Percentiles rank a stretch among this genome's conserved stretches.
These are phyloP conservation scores for Aramus guarauna DNA, from an alignment of 2,113 vertebrate species.

Conservation along the genomic window DNA sequence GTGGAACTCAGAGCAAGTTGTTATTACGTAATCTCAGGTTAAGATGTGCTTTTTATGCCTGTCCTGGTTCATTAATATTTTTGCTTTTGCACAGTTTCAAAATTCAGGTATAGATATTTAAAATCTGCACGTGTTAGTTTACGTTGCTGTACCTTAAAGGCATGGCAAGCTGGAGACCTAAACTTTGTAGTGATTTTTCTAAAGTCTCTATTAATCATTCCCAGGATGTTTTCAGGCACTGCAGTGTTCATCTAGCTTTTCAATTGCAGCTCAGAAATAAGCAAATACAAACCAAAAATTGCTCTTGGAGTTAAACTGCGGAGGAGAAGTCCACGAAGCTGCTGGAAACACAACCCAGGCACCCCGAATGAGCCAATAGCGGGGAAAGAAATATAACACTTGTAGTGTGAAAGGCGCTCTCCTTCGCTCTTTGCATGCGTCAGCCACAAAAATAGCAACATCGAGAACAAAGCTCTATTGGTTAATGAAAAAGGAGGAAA, in stretches of 20 bases:
- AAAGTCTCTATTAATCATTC: neutral
- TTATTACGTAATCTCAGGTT: neutral
- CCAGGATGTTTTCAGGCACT: neutral
- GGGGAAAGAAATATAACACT: conserved; percentile 8
- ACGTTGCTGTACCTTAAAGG: neutral
- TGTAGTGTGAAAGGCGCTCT: neutral
- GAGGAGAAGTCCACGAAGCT: neutral
- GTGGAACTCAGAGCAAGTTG: neutral
- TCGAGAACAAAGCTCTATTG: neutral
- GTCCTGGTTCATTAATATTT: neutral
- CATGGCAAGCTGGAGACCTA: neutral
- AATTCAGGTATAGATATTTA: neutral
- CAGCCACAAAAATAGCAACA: conserved; percentile 64
- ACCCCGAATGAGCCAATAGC: neutral
- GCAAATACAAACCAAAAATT: neutral
- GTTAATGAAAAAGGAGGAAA: neutral
- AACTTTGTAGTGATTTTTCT: neutral
- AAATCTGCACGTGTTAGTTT: neutral
- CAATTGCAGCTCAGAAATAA: neutral
- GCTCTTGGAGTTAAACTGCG: neutral
- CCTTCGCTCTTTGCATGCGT: conserved; percentile 39
- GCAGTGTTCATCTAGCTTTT: conserved; percentile 23
- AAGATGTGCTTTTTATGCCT: neutral
- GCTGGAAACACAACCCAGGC: neutral
- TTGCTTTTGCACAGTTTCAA: neutral